Evolutionary conservation across 2,888 invertebrate genomes (phyloP).

Genomic region (Eilema depressum): DNA sequence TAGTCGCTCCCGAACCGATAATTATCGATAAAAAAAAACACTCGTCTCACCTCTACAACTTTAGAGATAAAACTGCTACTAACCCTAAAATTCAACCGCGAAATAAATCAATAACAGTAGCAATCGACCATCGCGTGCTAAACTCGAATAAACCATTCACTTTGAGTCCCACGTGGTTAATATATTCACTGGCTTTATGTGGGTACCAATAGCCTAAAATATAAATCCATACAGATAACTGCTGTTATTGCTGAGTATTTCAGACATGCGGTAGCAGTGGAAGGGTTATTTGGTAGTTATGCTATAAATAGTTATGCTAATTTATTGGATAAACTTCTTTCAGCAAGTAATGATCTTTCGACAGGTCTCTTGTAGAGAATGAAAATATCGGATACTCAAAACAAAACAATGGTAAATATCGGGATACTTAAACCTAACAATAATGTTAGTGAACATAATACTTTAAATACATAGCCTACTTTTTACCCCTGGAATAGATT

Average conservation of each 20-base stretch:
- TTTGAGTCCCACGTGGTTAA: constrained; percentile 9
- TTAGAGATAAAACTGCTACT: not conserved
- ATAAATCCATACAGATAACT: constrained; percentile 4
- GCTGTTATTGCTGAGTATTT: not conserved
- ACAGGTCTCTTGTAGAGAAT: too few relatives aligned
- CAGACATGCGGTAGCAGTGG: not conserved
- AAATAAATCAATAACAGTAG: constrained; percentile 13
- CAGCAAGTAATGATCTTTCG: not conserved
- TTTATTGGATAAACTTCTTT: not conserved
- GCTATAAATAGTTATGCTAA: not conserved
- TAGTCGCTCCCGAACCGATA: too few relatives aligned
- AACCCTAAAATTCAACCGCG: constrained; percentile 3
- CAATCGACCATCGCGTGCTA: constrained; percentile 18
- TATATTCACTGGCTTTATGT: constrained; percentile 8
- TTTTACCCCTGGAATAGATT: too few relatives aligned
- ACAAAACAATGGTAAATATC: too few relatives aligned
- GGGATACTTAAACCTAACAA: too few relatives aligned
- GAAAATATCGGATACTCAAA: too few relatives aligned
- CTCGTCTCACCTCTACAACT: accelerated
- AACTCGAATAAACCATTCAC: constrained; percentile 10
- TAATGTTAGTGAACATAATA: too few relatives aligned
- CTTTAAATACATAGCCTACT: not conserved
- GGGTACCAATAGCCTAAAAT: not conserved
- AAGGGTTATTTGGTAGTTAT: not conserved
- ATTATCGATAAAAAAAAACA: too few relatives aligned